Conservation (phyloP, 1,140 invertebrate species). For the Hycleus cichorii region DNA sequence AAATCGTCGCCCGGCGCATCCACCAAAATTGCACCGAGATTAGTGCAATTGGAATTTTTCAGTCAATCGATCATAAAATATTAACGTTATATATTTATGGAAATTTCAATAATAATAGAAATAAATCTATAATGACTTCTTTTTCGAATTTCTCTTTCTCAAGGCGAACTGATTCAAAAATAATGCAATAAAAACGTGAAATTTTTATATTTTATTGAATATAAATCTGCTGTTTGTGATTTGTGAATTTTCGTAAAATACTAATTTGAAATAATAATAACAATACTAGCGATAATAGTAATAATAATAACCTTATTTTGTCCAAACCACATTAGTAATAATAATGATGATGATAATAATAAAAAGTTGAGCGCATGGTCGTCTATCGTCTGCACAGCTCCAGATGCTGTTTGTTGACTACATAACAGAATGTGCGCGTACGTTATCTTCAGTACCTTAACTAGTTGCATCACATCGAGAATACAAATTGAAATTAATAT, state of each 20-base stretch:
- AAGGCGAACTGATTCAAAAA: no score
- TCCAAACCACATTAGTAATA: no score
- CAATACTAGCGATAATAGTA: background rate
- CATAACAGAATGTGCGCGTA: constrained; percentile 9
- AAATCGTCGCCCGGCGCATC: background rate
- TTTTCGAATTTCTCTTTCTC: no score
- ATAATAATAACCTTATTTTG: no score
- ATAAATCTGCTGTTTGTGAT: no score
- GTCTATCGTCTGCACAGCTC: constrained; percentile 1
- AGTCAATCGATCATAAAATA: no score
- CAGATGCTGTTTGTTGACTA: constrained; percentile 1
- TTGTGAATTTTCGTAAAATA: background rate
- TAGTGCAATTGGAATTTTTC: no score
- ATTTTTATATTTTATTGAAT: no score
- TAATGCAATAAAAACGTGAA: no score
- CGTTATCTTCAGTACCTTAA: constrained; percentile 7
- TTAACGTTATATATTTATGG: no score
- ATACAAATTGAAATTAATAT: background rate
- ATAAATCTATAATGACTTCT: no score
- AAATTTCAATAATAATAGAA: no score
- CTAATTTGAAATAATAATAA: background rate
- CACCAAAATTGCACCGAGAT: background rate
- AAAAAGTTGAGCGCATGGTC: constrained; percentile 10
- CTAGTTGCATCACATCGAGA: background rate
- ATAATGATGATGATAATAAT: background rate